Conservation (phyloP, 2,888 invertebrate species). For the Sussaba pulchella region DNA sequence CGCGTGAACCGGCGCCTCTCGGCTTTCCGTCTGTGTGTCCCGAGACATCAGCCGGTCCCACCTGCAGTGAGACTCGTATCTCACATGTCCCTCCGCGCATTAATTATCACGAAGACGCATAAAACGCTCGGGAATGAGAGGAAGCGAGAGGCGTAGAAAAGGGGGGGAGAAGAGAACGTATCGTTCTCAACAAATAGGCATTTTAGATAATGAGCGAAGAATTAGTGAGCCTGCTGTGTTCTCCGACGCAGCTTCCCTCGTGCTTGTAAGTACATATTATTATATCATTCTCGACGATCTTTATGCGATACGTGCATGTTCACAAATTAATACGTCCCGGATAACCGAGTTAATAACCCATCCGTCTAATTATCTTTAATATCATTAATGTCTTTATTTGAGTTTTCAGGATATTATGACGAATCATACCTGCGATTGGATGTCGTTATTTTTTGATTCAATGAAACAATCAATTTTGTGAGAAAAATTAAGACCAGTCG, state of each 20-base stretch:
- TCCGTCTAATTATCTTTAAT: not conserved
- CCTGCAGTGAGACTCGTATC: constrained; percentile 75
- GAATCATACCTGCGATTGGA: not conserved
- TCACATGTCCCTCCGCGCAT: constrained; percentile 60
- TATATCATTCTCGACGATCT: constrained; percentile 30
- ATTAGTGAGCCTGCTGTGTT: constrained; percentile 40
- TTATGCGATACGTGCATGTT: constrained; percentile 28
- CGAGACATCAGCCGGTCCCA: constrained; percentile 62
- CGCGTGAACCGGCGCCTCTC: constrained; percentile 56
- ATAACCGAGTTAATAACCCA: constrained; percentile 5
- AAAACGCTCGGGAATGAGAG: constrained; percentile 37
- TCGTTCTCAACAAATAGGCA: constrained; percentile 48
- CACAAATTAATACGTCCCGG: constrained; percentile 21
- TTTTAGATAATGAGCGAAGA: constrained; percentile 60
- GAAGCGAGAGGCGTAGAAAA: constrained; percentile 9
- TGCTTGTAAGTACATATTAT: constrained; percentile 38
- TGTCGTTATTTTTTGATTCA: not conserved
- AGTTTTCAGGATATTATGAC: not conserved
- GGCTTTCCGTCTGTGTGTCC: constrained; percentile 56
- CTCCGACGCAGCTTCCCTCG: constrained; percentile 2
- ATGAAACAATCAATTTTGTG: too few species aligned
- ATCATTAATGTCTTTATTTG: constrained; percentile 7
- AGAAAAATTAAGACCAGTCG: constrained; percentile 14
- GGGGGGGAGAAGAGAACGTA: constrained; percentile 24
- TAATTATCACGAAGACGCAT: constrained; percentile 52